Evolutionary conservation across 2,888 invertebrate species (phyloP).

Genomic region (Ochropleura plecta): DNA sequence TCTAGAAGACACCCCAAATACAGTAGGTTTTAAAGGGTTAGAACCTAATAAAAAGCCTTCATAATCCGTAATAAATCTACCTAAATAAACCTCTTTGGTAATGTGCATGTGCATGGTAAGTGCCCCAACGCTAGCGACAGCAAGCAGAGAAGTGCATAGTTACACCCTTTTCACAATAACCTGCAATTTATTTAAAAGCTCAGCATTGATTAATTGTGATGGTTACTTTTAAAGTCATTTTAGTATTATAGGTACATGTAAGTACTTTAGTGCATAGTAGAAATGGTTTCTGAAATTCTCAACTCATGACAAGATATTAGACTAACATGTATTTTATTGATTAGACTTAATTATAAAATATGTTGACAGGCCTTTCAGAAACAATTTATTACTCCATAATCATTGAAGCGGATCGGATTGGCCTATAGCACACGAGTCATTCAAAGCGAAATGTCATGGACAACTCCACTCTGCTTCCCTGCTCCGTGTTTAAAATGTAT

Average conservation of each 20-base stretch:
- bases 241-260: not conserved
- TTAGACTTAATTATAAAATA: not conserved
- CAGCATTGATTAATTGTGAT: constrained; percentile 19
- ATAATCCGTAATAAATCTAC: not conserved
- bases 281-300: not conserved
- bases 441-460: not conserved
- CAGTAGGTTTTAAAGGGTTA: no score
- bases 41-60: not conserved
- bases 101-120: no score
- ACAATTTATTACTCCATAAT: not conserved
- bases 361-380: not conserved
- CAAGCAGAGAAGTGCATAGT: not conserved
- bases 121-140: not conserved
- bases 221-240: constrained; percentile 15
- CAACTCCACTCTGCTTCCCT: no score
- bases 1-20: no score
- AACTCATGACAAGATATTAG: not conserved
- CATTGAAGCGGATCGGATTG: not conserved
- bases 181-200: constrained; percentile 11
- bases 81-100: no score
- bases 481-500: not conserved
- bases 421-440: not conserved
- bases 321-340: not conserved
- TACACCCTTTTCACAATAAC: not conserved
- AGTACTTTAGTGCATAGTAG: not conserved